A percentile compares a stretch with the other conserved stretches of the same genome.
Conservation (phyloP, 2,797 vertebrate species). For the Lophotriccus pileatus region DNA sequence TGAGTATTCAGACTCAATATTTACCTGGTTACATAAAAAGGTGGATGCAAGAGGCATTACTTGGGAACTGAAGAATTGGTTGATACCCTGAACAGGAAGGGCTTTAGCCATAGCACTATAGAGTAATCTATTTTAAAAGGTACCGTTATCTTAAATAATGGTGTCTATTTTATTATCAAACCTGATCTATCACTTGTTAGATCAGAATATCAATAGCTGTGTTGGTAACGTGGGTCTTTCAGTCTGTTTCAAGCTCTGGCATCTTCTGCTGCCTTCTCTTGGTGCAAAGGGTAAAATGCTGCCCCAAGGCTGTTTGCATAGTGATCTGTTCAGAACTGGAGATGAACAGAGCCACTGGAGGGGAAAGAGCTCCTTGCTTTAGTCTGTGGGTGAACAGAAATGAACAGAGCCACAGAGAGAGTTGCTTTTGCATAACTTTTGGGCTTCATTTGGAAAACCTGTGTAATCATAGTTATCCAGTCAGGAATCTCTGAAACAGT, state of each 20-base stretch:
- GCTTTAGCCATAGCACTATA: not conserved
- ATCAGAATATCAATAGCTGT: not conserved
- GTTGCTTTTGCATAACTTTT: not conserved
- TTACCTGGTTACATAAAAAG: not conserved
- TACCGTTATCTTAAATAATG: not conserved
- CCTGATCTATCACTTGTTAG: not conserved
- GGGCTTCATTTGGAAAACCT: not conserved
- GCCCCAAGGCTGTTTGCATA: not conserved
- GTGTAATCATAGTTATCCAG: not conserved
- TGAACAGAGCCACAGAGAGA: not conserved
- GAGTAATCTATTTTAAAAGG: not conserved
- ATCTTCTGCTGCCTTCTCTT: not conserved
- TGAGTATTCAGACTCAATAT: not conserved
- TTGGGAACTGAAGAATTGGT: not conserved
- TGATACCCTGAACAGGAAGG: not conserved
- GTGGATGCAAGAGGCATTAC: not conserved
- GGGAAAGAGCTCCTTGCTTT: not conserved
- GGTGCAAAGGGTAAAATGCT: not conserved
- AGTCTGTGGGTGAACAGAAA: not conserved
- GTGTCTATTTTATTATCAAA: not conserved
- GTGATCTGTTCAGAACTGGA: not conserved
- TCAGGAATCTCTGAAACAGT: not conserved
- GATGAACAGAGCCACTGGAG: not conserved
- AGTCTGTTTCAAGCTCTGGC: not conserved
- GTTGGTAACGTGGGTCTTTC: not conserved